Conservation (phyloP, 2,113 vertebrate species). For the Lophura nycthemera region DNA sequence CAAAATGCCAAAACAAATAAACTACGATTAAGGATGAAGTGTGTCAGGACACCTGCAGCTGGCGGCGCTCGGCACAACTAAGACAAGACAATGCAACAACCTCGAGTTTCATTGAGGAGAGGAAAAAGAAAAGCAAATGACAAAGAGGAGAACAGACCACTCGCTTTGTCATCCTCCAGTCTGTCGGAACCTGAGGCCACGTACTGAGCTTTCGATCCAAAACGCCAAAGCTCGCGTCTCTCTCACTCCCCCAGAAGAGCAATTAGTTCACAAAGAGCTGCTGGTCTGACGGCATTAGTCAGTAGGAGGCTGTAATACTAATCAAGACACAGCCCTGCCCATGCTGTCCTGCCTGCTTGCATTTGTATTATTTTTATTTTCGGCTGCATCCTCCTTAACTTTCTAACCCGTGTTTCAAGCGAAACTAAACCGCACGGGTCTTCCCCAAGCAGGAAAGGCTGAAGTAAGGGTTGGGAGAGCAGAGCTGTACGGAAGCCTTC, state of each 20-base stretch:
- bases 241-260: background rate
- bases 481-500: no score
- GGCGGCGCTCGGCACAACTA: background rate
- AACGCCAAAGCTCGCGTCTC: accelerated
- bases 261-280: background rate
- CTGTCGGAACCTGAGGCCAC: background rate
- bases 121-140: background rate
- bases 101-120: background rate
- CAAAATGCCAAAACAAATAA: background rate
- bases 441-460: background rate
- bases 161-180: background rate
- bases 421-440: accelerated
- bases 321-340: background rate
- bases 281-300: background rate
- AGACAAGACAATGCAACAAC: background rate
- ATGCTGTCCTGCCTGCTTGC: background rate
- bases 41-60: background rate
- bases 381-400: background rate
- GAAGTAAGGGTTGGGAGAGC: accelerated
- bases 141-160: background rate
- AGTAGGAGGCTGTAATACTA: background rate
- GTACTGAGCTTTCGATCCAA: background rate
- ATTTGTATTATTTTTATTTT: no score
- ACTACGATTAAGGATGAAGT: background rate
- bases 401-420: background rate